phyloP scores from a whole-genome alignment of 2,888 invertebrate genomes.

The Ormia ochracea region DNA sequence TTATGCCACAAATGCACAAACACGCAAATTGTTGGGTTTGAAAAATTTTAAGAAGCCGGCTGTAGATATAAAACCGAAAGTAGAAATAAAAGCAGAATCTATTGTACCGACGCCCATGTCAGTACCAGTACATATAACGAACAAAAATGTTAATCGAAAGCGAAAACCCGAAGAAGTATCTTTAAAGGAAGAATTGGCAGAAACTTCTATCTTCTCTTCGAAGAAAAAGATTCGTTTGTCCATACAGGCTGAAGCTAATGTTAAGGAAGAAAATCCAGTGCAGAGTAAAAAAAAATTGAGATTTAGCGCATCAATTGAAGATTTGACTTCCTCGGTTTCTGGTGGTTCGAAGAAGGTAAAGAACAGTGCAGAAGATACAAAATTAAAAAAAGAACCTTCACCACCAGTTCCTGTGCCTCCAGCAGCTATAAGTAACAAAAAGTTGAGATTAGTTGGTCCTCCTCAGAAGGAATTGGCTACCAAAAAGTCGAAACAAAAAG shows the following conservation, averaged over 20 bases:
- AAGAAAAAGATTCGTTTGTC: constrained; percentile 43
- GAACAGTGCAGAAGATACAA: not conserved
- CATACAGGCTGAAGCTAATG: not conserved
- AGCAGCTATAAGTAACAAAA: constrained; percentile 64
- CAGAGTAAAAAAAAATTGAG: constrained; percentile 46
- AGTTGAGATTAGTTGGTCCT: constrained; percentile 62
- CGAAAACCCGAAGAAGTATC: constrained; percentile 67
- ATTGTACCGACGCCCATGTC: constrained; percentile 32
- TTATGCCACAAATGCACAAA: constrained; percentile 78
- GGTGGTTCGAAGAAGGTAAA: constrained; percentile 28
- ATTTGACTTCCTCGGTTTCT: not conserved
- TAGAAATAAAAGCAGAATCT: constrained; percentile 59
- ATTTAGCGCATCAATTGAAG: not conserved
- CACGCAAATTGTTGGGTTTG: constrained; percentile 76
- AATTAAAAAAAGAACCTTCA: constrained; percentile 54
- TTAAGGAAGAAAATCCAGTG: constrained; percentile 41
- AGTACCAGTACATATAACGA: constrained; percentile 1
- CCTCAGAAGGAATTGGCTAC: constrained; percentile 41
- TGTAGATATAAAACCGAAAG: constrained; percentile 64
- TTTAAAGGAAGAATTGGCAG: constrained; percentile 19
- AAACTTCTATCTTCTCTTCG: not conserved
- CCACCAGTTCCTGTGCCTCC: constrained; percentile 8
- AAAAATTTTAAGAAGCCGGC: constrained; percentile 64
- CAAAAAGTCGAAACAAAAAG: constrained; percentile 51
- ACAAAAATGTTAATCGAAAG: constrained; percentile 66